Conservation (phyloP, 2,797 vertebrate genomes). For the Decapterus maruadsi region DNA sequence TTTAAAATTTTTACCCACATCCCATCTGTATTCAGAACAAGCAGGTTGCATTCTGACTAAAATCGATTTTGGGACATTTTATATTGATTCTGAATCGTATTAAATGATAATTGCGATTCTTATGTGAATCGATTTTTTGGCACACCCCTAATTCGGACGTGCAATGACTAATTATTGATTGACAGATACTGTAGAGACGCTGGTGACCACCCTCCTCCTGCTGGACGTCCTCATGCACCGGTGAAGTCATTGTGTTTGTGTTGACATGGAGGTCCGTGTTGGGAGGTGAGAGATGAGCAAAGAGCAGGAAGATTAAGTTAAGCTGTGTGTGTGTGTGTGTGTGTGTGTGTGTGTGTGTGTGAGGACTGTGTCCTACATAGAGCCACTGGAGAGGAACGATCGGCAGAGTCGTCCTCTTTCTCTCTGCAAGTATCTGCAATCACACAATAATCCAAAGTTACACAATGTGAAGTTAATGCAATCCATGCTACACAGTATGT, state of each 20-base stretch:
- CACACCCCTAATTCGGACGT: too few relatives aligned
- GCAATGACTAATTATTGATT: too few relatives aligned
- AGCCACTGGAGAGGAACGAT: slow-evolving; percentile 13
- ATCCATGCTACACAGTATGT: slow-evolving; percentile 26
- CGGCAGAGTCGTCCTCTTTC: too few relatives aligned
- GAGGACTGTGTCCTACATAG: neutral
- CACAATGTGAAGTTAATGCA: slow-evolving; percentile 39
- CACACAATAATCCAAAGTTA: slow-evolving; percentile 51
- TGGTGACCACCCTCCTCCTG: too few relatives aligned
- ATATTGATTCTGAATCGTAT: too few relatives aligned
- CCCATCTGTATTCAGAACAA: neutral
- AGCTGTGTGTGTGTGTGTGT: slow-evolving; percentile 11
- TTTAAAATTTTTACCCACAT: neutral
- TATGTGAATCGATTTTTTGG: too few relatives aligned
- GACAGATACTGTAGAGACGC: too few relatives aligned
- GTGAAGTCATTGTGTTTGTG: too few relatives aligned
- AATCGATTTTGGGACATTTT: too few relatives aligned
- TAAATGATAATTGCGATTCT: too few relatives aligned
- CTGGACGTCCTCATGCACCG: too few relatives aligned
- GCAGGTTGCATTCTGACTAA: neutral
- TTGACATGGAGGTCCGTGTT: neutral
- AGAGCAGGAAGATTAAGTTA: slow-evolving; percentile 34
- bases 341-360: neutral
- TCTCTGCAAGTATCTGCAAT: neutral
- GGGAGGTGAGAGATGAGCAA: neutral